These are phyloP conservation scores for Typhlomys cinereus DNA, from an alignment of 2,113 vertebrate genomes.

Conservation along the genomic window DNA sequence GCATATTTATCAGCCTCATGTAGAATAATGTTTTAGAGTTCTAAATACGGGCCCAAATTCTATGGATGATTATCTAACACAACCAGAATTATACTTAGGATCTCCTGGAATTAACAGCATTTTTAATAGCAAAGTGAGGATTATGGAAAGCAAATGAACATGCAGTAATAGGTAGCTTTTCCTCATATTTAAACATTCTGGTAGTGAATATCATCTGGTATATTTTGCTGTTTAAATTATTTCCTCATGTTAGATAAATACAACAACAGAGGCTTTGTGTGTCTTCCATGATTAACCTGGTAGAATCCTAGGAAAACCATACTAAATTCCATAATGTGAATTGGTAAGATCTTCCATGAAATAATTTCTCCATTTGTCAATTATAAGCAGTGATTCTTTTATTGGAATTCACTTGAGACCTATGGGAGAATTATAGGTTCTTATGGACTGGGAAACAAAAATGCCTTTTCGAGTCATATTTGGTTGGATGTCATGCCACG, in stretches of 20 bases:
- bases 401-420: constrained; percentile 54
- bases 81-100: background rate
- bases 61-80: background rate
- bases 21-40: background rate
- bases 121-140: background rate
- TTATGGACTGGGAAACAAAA: constrained; percentile 53
- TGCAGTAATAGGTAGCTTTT: constrained; percentile 11
- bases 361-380: constrained; percentile 22
- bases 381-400: constrained; percentile 31
- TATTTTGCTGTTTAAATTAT: constrained; percentile 54
- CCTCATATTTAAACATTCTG: background rate
- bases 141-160: background rate
- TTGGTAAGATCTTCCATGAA: constrained; percentile 50
- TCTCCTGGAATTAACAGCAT: background rate
- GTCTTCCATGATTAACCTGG: constrained; percentile 43
- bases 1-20: background rate
- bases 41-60: background rate
- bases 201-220: constrained; percentile 18
- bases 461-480: constrained; percentile 66
- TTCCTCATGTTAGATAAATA: constrained; percentile 63
- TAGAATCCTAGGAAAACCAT: constrained; percentile 32
- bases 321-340: background rate
- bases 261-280: constrained; percentile 15
- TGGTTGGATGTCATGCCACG: constrained; percentile 58
- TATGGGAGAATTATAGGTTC: background rate